Evolutionary conservation across 1,140 invertebrate species (phyloP).

Genomic region (Goniozus legneri): DNA sequence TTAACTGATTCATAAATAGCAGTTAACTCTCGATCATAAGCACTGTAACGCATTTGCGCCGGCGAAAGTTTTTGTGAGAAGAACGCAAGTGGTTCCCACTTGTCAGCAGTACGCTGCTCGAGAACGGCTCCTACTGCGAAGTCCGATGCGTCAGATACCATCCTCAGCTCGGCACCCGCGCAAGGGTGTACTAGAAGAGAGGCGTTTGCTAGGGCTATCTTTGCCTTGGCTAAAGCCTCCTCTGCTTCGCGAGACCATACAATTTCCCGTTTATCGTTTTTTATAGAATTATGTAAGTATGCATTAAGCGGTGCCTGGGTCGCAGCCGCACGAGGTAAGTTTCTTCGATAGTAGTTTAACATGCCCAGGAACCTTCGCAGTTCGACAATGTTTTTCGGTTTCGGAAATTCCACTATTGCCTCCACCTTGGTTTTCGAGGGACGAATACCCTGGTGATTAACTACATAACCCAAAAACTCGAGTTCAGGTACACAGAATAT

Average conservation of each 20-base stretch:
- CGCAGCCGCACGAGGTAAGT: background rate
- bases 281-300: background rate
- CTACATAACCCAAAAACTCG: background rate
- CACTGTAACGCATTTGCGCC: constrained; percentile 23
- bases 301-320: background rate
- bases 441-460: background rate
- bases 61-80: constrained; percentile 24
- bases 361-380: background rate
- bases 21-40: constrained; percentile 38
- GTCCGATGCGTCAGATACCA: background rate
- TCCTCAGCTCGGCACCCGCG: background rate
- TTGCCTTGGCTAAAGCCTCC: background rate
- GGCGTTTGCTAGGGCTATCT: background rate
- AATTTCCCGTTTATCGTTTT: background rate
- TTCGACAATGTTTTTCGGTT: background rate
- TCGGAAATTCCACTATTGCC: background rate
- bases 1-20: constrained; percentile 31
- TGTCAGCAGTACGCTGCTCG: background rate
- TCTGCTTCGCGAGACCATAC: background rate
- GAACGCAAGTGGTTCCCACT: constrained; percentile 19
- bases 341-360: constrained; percentile 1
- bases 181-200: background rate
- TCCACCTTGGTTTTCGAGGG: background rate
- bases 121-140: constrained; percentile 1
- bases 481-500: background rate